phyloP scores from a whole-genome alignment of 2,113 vertebrate species.

The Corvus cornix region DNA sequence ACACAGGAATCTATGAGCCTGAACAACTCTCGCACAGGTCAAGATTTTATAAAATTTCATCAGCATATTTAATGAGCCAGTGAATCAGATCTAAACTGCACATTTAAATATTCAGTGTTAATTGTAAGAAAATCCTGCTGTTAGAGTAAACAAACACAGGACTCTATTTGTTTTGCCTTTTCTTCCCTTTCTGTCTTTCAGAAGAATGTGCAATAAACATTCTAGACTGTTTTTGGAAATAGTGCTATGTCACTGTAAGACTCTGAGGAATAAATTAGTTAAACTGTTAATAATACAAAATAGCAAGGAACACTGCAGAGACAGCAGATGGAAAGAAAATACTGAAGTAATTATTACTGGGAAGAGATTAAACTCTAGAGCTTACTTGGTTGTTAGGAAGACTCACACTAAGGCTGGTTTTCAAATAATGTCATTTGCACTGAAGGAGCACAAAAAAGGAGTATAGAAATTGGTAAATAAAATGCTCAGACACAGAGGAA shows the following conservation, averaged over 20 bases:
- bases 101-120: background rate
- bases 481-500: background rate
- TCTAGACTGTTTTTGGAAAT: constrained; percentile 38
- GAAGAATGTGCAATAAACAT: background rate
- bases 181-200: background rate
- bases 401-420: background rate
- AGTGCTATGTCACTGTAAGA: background rate
- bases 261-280: constrained; percentile 70
- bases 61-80: background rate
- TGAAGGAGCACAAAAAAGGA: background rate
- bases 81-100: background rate
- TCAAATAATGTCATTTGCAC: background rate
- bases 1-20: background rate
- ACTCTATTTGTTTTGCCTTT: background rate
- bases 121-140: background rate
- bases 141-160: background rate
- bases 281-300: constrained; percentile 51
- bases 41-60: background rate
- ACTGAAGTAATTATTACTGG: constrained; percentile 51
- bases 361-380: background rate
- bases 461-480: background rate
- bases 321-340: constrained; percentile 57
- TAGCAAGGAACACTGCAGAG: constrained; percentile 46
- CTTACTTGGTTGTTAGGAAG: background rate
- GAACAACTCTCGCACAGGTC: background rate